Conservation (phyloP, 1,140 invertebrate species). For the Sinonovacula constricta region DNA sequence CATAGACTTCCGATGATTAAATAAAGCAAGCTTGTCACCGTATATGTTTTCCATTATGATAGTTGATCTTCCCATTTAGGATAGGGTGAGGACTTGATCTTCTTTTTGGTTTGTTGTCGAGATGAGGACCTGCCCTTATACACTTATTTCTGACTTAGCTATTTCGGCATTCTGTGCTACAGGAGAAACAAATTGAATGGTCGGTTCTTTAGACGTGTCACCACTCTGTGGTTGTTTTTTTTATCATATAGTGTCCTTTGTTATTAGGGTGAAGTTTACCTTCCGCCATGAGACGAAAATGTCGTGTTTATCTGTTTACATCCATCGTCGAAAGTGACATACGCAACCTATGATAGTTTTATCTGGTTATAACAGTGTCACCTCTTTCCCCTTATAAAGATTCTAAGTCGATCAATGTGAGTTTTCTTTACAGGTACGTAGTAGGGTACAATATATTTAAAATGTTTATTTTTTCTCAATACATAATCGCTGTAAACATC, state of each 20-base stretch:
- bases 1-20: slow-evolving; percentile 22
- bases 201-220: slow-evolving; percentile 1
- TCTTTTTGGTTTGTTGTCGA: neutral
- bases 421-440: slow-evolving; percentile 22
- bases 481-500: slow-evolving; percentile 31
- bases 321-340: neutral
- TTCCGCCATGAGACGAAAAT: slow-evolving; percentile 1
- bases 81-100: neutral
- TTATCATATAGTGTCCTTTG: slow-evolving; percentile 43
- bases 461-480: slow-evolving; percentile 1
- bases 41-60: neutral
- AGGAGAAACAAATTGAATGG: slow-evolving; percentile 26
- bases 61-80: neutral
- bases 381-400: slow-evolving; percentile 17
- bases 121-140: neutral
- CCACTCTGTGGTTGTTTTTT: neutral
- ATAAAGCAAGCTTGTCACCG: slow-evolving; percentile 16
- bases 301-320: neutral
- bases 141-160: slow-evolving; percentile 9
- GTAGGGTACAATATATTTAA: neutral
- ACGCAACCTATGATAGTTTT: neutral
- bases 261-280: slow-evolving; percentile 40
- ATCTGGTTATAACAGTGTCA: neutral
- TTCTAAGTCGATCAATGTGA: slow-evolving; percentile 23
- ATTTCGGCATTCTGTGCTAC: slow-evolving; percentile 3